Percentiles rank a stretch among this genome's conserved stretches.
phyloP scores from a whole-genome alignment of 1,140 invertebrate species.

The Microplitis mediator region DNA sequence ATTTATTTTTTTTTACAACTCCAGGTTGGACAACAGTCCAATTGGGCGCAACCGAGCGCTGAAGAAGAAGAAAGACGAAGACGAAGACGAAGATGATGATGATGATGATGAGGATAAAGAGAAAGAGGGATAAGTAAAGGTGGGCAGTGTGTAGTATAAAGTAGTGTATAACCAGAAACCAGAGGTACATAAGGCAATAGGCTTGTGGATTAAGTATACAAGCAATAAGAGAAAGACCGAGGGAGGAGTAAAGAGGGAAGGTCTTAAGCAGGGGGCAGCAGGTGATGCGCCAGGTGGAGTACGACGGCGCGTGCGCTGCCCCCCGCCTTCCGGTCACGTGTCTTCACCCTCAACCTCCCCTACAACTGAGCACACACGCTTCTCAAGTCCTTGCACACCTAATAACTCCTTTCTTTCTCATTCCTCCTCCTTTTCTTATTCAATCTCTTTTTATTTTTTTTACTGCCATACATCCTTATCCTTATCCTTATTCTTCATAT shows the following conservation, averaged over 20 bases:
- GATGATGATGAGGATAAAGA: not conserved
- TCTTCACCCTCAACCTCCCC: slow-evolving; percentile 39
- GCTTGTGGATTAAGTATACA: too few relatives aligned
- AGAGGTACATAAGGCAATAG: too few relatives aligned
- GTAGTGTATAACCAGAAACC: too few relatives aligned
- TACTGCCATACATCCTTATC: slow-evolving; percentile 21
- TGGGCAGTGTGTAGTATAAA: not conserved
- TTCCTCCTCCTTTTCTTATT: slow-evolving; percentile 26
- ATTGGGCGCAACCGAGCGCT: too few relatives aligned
- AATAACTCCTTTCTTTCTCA: slow-evolving; percentile 26
- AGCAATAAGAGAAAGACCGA: too few relatives aligned
- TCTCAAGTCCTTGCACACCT: slow-evolving; percentile 5
- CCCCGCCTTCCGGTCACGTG: slow-evolving; percentile 59
- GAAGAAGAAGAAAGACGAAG: too few relatives aligned
- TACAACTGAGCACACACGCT: slow-evolving; percentile 8
- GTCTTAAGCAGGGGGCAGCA: slow-evolving; percentile 58
- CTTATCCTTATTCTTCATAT: slow-evolving; percentile 7
- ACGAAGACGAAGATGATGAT: too few relatives aligned
- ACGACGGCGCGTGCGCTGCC: slow-evolving; percentile 58
- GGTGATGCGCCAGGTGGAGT: slow-evolving; percentile 63
- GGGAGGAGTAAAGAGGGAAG: not conserved
- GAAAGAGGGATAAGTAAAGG: not conserved
- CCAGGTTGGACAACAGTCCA: too few relatives aligned
- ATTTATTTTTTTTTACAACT: too few relatives aligned
- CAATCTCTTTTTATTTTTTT: slow-evolving; percentile 31